Percentiles rank a stretch among this genome's conserved stretches.
Conservation (phyloP, 2,888 invertebrate genomes). For the Drosophila anceps region DNA sequence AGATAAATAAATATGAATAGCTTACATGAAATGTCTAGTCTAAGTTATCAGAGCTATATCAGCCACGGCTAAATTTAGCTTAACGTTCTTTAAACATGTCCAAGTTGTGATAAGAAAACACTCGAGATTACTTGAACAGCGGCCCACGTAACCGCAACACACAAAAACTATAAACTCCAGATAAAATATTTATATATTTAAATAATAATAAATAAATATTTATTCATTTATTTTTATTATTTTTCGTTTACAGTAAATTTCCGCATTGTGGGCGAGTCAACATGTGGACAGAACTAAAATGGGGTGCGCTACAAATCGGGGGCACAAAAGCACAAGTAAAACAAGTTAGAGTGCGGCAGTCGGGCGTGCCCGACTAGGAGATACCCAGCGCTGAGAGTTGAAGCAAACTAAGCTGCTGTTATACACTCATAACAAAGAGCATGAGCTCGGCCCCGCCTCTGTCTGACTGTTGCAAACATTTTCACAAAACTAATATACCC, state of each 20-base stretch:
- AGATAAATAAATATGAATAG: background rate
- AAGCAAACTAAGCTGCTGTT: background rate
- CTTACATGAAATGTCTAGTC: background rate
- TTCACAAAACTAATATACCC: background rate
- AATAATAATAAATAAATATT: background rate
- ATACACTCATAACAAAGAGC: too few relatives aligned
- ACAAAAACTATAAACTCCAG: background rate
- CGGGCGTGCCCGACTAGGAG: background rate
- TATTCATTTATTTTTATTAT: background rate
- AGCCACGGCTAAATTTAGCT: background rate
- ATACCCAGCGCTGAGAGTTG: background rate
- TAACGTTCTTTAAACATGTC: background rate
- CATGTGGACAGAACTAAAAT: slow-evolving; percentile 15
- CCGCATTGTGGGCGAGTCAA: background rate
- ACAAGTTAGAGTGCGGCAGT: background rate
- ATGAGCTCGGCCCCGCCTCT: background rate
- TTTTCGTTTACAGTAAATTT: background rate
- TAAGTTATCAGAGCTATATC: background rate
- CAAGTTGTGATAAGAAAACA: background rate
- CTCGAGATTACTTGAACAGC: background rate
- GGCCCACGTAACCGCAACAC: background rate
- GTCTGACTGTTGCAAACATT: too few relatives aligned
- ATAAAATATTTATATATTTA: background rate
- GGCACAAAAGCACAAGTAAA: slow-evolving; percentile 14
- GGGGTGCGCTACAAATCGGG: slow-evolving; percentile 39